A percentile compares a stretch with the other conserved stretches of the same genome.
Conservation (phyloP, 2,113 vertebrate genomes). For the Anhinga rufa region DNA sequence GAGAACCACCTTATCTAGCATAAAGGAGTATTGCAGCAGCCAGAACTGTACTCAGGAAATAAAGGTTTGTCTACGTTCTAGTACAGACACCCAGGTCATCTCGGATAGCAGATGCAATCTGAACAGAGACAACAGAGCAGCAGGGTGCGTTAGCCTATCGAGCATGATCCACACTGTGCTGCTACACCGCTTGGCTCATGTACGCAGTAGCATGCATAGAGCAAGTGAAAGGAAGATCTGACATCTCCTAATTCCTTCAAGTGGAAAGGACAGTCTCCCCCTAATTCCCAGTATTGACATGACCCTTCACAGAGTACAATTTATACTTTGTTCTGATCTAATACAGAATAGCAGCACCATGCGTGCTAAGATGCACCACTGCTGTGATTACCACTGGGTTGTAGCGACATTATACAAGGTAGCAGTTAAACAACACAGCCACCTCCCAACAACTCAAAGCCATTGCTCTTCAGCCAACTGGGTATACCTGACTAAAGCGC, state of each 20-base stretch:
- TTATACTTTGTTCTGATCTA: background rate
- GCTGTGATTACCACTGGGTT: background rate
- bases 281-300: fast-evolving
- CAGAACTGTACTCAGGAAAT: background rate
- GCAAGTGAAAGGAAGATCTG: background rate
- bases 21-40: background rate
- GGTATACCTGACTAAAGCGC: background rate
- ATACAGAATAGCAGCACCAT: background rate
- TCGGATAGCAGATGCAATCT: background rate
- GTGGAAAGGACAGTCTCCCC: background rate
- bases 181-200: fast-evolving
- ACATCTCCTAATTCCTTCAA: background rate
- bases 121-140: background rate
- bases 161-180: background rate
- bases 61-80: background rate
- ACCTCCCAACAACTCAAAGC: background rate
- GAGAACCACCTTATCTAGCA: background rate
- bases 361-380: fast-evolving
- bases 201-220: fast-evolving
- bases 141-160: background rate
- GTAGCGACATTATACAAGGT: background rate
- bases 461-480: background rate
- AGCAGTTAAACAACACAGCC: background rate
- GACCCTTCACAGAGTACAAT: too few relatives aligned
- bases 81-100: too few relatives aligned